A percentile compares a stretch with the other conserved stretches of the same genome.
phyloP scores from a whole-genome alignment of 92 coral and sea anemone species.

The Parazoanthus darwini region DNA sequence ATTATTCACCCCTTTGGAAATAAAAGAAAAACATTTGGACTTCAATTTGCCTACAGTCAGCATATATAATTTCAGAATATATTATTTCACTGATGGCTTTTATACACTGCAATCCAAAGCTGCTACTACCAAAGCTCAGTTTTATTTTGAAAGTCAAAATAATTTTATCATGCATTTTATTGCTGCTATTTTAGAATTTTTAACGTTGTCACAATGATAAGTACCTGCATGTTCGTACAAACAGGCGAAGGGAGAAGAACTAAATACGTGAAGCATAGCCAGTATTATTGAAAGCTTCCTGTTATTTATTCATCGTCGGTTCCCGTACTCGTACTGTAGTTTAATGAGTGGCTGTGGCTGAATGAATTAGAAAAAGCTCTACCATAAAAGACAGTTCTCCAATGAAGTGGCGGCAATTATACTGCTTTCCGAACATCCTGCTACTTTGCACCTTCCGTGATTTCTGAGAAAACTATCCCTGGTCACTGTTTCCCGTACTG shows the following conservation, averaged over 20 bases:
- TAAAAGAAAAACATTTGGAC: background rate
- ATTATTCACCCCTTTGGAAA: too few relatives aligned
- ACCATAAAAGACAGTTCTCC: background rate
- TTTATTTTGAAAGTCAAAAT: background rate
- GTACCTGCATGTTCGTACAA: too few relatives aligned
- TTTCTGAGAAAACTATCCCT: background rate
- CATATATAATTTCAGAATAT: too few relatives aligned
- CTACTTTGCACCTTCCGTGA: background rate
- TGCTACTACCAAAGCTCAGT: too few relatives aligned
- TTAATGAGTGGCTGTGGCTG: too few relatives aligned
- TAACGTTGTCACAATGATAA: background rate
- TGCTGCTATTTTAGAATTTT: background rate
- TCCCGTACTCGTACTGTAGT: background rate
- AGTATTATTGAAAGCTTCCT: background rate
- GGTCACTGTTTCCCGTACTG: background rate
- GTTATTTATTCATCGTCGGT: background rate
- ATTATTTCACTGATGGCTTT: background rate
- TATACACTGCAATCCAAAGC: background rate
- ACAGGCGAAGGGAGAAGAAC: background rate
- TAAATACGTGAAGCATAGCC: background rate
- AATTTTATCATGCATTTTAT: background rate
- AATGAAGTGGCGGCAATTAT: background rate
- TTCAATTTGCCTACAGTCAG: background rate
- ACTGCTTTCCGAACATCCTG: background rate
- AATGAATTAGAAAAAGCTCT: background rate